Conservation (phyloP, 1,140 invertebrate genomes). For the Bombus fervidus region DNA sequence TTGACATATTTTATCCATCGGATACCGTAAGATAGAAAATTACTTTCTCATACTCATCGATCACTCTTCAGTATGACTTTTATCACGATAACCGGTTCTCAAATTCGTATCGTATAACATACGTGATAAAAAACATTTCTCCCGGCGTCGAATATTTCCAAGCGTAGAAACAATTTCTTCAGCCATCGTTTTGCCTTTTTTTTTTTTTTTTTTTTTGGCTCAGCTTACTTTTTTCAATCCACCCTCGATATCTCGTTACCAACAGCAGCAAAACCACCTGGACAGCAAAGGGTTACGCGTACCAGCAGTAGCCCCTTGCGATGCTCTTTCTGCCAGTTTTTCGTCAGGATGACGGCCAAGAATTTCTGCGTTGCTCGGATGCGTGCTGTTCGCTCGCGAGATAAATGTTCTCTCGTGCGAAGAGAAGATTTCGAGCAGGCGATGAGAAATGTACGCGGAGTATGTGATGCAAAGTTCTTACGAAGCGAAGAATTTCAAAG, state of each 20-base stretch:
- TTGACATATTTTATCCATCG: too few species aligned
- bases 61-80: too few species aligned
- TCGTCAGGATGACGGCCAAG: neutral
- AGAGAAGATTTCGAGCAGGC: too few species aligned
- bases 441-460: neutral
- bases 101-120: too few species aligned
- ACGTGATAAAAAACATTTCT: too few species aligned
- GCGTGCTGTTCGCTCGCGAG: neutral
- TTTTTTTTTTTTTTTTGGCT: constrained; percentile 42
- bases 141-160: too few species aligned
- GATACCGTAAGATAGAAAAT: too few species aligned
- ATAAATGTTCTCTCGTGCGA: neutral
- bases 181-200: constrained; percentile 37
- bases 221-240: constrained; percentile 26
- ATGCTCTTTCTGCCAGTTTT: constrained; percentile 1
- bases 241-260: constrained; percentile 66
- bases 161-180: too few species aligned
- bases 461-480: neutral
- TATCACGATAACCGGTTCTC: too few species aligned
- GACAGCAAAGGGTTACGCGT: constrained; percentile 62
- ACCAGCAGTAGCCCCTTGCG: neutral
- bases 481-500: neutral
- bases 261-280: constrained; percentile 60
- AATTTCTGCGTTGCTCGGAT: neutral
- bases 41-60: too few species aligned